Conservation (phyloP, 1,140 invertebrate species). For the Temnothorax curvispinosus region DNA sequence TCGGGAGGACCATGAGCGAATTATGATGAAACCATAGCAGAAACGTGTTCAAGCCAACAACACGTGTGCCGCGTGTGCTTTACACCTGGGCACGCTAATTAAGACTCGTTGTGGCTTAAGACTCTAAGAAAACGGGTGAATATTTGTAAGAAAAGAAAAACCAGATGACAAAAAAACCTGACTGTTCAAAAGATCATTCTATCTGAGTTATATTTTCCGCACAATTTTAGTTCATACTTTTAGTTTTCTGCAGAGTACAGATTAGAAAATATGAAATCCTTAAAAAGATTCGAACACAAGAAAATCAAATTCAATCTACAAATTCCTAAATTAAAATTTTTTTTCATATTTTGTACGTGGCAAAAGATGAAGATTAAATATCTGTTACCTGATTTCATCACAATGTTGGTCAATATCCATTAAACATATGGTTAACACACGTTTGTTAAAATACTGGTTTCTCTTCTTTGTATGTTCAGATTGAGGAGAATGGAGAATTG, state of each 20-base stretch:
- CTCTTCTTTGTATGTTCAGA: no score
- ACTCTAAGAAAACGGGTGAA: background rate
- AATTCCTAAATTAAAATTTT: background rate
- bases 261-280: background rate
- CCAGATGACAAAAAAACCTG: no score
- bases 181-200: background rate
- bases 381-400: background rate
- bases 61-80: conserved; percentile 78
- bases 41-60: conserved; percentile 3
- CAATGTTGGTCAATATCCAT: background rate
- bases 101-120: conserved; percentile 60
- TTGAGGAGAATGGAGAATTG: background rate
- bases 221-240: background rate
- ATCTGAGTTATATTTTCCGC: background rate
- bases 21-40: conserved; percentile 20
- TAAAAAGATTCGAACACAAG: background rate
- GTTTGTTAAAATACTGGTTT: background rate
- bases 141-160: no score
- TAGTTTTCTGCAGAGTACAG: background rate
- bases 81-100: conserved; percentile 79
- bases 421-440: background rate
- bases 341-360: background rate
- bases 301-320: background rate
- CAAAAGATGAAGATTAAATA: background rate
- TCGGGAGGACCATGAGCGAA: background rate